Evolutionary conservation across 2,797 vertebrate species (phyloP).

Genomic region (Amblyraja radiata): DNA sequence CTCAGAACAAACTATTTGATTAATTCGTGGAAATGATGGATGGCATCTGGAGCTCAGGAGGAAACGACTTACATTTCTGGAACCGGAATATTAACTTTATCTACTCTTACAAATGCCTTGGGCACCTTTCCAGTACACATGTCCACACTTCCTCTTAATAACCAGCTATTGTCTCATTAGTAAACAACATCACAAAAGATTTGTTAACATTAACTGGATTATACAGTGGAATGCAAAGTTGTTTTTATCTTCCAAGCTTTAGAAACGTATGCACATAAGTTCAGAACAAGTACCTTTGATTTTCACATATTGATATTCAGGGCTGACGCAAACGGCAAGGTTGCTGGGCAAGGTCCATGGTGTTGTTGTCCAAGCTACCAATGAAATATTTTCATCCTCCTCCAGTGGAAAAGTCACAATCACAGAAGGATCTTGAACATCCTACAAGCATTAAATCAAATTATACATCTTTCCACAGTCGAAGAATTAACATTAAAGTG

Average conservation of each 20-base stretch:
- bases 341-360: slow-evolving; percentile 98
- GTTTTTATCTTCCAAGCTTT: neutral
- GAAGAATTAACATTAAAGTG: neutral
- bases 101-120: neutral
- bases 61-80: neutral
- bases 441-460: slow-evolving; percentile 56
- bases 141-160: neutral
- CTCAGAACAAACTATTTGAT: neutral
- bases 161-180: neutral
- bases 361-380: slow-evolving; percentile 97
- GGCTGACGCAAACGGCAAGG: slow-evolving; percentile 86
- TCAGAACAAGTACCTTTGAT: slow-evolving; percentile 67
- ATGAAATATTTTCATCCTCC: slow-evolving; percentile 66
- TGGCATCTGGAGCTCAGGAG: neutral
- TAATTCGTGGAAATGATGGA: neutral
- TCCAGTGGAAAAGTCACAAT: slow-evolving; percentile 83
- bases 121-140: neutral
- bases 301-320: slow-evolving; percentile 77
- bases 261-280: neutral
- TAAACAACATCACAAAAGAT: neutral
- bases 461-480: neutral
- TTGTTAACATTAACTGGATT: neutral
- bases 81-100: neutral
- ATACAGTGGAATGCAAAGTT: neutral
- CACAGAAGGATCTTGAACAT: slow-evolving; percentile 92